These are phyloP conservation scores for Oryzias sinensis DNA, from an alignment of 2,797 vertebrate genomes.

Conservation along the genomic window DNA sequence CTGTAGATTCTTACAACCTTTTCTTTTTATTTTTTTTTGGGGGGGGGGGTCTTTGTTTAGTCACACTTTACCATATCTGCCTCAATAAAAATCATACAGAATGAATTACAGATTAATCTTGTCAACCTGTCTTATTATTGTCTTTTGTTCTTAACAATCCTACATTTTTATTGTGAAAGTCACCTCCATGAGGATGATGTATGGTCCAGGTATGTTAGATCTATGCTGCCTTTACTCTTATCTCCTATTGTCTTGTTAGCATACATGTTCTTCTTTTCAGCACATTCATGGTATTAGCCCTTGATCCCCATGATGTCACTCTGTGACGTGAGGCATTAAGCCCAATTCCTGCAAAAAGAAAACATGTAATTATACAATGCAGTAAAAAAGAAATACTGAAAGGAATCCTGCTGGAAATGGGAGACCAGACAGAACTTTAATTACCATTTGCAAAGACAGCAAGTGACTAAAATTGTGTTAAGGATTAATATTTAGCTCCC, in stretches of 20 bases:
- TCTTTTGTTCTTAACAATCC: neutral
- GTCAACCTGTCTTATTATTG: neutral
- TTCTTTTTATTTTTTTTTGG: constrained; percentile 26
- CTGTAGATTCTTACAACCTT: constrained; percentile 14
- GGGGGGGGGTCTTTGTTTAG: constrained; percentile 18
- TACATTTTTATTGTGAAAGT: constrained; percentile 7
- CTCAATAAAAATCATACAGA: neutral
- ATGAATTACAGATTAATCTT: neutral
- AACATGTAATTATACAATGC: constrained; percentile 26
- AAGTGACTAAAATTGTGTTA: neutral
- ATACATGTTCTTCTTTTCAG: constrained; percentile 11
- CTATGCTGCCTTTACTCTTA: neutral
- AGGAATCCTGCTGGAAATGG: constrained; percentile 48
- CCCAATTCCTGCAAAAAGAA: constrained; percentile 18
- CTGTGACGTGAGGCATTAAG: constrained; percentile 20
- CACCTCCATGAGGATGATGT: constrained; percentile 10
- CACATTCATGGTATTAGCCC: constrained; percentile 7
- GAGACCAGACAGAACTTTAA: constrained; percentile 12
- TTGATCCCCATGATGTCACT: constrained; percentile 7
- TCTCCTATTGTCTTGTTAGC: constrained; percentile 11
- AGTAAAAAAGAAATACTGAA: constrained; percentile 24
- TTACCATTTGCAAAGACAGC: neutral
- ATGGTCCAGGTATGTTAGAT: neutral
- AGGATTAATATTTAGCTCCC: constrained; percentile 49
- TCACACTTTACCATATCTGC: neutral